Evolutionary conservation across 37 sponge, comb jelly and placozoan genomes (phyloP), one percentile per base, ranked within the genome.

Genomic region (Oopsacas minuta): DNA sequence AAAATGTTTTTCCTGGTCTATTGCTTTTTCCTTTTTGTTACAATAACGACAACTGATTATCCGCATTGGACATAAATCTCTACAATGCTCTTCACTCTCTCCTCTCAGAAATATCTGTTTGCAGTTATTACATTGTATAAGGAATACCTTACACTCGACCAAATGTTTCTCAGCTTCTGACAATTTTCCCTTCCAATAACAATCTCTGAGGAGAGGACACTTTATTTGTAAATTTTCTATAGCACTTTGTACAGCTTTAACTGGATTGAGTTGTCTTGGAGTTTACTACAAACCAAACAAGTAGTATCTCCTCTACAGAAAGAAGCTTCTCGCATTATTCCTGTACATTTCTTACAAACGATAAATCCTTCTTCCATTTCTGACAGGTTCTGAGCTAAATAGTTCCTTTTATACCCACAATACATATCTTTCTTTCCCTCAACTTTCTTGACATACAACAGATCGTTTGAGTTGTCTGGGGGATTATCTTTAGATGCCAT

Each of bases 141-240:
- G 30, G 75, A 61, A 61, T 7, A 5, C 3, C 1, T 20, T 25
- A n/a, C 75, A 61, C 1, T 3, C 22, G 22, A 32, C 30, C 75
- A 61, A 61, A 61, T 61, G 75, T 3, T 7, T 12, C 28, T 3
- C 28, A 5, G 22, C 75, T 61, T 61, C 75, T 3, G 75, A 61
- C 28, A 61, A 34, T 61, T 61, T 61, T 12, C 75, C 75, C 17
- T 61, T 61, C 75, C 75, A 61, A 25, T 61, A 25, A 12, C 75
- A 61, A 61, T 61, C 75, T n/a, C 75, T 61, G 75, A 61, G 75
- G 30, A 61, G 75, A 61, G 75, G 75, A 61, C 75, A 61, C 75
- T 61, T 61, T 61, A 61, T 61, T 61, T 61, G 32, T 61, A 61
- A n/a, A 32, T 61, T 61, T 3, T 3, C 5, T 3, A 61, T 34